Evolutionary conservation across 2,797 vertebrate genomes (phyloP), one percentile per base, ranked within the genome.

Genomic region (Sylvia borin): DNA sequence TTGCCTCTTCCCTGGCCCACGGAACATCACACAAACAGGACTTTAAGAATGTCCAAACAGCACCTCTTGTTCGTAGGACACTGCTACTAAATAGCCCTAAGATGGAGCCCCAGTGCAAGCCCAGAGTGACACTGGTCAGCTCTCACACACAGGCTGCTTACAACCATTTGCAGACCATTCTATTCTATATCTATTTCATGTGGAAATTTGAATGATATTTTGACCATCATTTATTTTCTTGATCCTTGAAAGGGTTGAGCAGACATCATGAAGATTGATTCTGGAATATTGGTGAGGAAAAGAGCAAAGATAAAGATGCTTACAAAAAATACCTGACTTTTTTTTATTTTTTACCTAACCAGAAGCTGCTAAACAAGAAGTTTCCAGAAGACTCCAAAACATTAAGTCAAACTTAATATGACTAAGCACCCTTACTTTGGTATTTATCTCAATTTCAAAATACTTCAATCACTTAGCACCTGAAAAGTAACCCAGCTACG

Each of bases 381-480:
- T 87, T 81, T 92, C 84, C 57, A 79, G 88, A 96, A 95, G 20
- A 65, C 68, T 89, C 48, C 65, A 77, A 91, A 92, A 79, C 25
- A 64, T 85, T 60, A 75, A 82, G 57, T 87, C 57, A 58, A 85
- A 51, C 67, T 74, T 74, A 51, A 85, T 65, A 65, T 92, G 89
- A 93, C 95, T 95, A 94, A 93, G 68, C 82, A 86, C 82, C 82
- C 64, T 65, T 95, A 88, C 82, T 95, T 85, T 47, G 54, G 53
- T 85, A 91, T 88, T 85, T 74, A 88, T 86, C 80, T 93, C 75
- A 31, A 77, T 81, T 88, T 88, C 79, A 95, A 92, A 95, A 94
- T 70, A 88, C 76, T 93, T 97, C 85, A 93, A 79, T 92, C 87
- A 93, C 45, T 81, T 70, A 67, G n/a, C 82, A 88, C 66, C 53